Evolutionary conservation across 2,888 invertebrate species (phyloP).

Genomic region (Thyatira batis): DNA sequence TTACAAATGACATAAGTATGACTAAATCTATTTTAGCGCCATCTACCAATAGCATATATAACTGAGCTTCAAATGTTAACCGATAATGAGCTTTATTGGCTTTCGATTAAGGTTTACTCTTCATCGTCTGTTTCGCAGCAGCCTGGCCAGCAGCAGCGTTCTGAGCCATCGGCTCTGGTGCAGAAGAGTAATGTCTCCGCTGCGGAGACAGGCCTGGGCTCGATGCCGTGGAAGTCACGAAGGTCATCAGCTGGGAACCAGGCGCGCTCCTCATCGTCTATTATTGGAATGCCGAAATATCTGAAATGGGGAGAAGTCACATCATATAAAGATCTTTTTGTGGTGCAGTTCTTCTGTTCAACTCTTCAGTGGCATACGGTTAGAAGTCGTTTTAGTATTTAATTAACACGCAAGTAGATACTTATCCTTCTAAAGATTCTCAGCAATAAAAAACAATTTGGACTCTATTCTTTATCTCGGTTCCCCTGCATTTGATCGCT

Average conservation of each 20-base stretch:
- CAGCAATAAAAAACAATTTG: too few relatives aligned
- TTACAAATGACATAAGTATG: background rate
- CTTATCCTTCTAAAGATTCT: too few relatives aligned
- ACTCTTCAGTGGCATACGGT: too few relatives aligned
- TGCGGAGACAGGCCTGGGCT: constrained; percentile 86
- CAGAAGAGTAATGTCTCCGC: constrained; percentile 92
- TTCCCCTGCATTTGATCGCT: too few relatives aligned
- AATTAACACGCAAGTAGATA: too few relatives aligned
- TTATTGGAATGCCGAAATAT: constrained; percentile 88
- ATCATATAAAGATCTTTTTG: too few relatives aligned
- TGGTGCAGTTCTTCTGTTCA: too few relatives aligned
- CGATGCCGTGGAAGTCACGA: constrained; percentile 93
- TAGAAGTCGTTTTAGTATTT: too few relatives aligned
- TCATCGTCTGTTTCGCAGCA: constrained; percentile 78
- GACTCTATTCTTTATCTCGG: too few relatives aligned
- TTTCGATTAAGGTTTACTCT: constrained; percentile 42
- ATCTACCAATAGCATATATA: background rate
- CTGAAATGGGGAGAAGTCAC: constrained; percentile 72
- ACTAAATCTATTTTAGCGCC: background rate
- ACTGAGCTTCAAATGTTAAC: background rate
- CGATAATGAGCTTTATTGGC: background rate
- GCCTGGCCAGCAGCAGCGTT: constrained; percentile 90
- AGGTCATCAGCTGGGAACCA: constrained; percentile 96
- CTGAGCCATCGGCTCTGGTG: constrained; percentile 91
- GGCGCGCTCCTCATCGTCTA: constrained; percentile 94